These are phyloP conservation scores for Carapus acus DNA, from an alignment of 2,797 vertebrate species.

Conservation along the genomic window DNA sequence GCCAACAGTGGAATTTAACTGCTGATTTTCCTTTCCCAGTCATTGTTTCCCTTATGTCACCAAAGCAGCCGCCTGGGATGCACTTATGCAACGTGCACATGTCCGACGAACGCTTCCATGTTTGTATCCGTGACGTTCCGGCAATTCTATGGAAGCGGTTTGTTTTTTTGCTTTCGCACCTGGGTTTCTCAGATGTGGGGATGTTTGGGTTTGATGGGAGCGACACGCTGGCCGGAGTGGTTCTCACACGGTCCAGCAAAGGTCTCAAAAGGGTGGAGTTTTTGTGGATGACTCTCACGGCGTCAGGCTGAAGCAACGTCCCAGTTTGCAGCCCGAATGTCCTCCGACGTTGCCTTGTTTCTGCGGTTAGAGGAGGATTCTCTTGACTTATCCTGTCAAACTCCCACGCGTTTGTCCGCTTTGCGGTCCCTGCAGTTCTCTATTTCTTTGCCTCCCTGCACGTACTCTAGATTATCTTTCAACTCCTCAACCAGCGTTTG, in stretches of 20 bases:
- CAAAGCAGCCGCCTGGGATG: slow-evolving; percentile 24
- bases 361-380: neutral
- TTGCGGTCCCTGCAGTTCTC: too few relatives aligned
- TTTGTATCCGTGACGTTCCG: too few relatives aligned
- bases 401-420: neutral
- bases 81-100: slow-evolving; percentile 32
- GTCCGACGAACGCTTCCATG: slow-evolving; percentile 16
- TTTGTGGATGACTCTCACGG: neutral
- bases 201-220: slow-evolving; percentile 2
- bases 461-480: too few relatives aligned
- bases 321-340: slow-evolving; percentile 5
- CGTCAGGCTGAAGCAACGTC: neutral
- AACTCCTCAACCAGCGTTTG: too few relatives aligned
- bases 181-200: too few relatives aligned
- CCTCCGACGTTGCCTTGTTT: neutral
- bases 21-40: slow-evolving; percentile 25
- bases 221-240: slow-evolving; percentile 10
- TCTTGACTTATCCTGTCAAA: neutral
- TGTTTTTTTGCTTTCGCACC: too few relatives aligned
- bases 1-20: slow-evolving; percentile 23
- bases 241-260: too few relatives aligned
- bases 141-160: too few relatives aligned
- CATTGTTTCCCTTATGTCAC: slow-evolving; percentile 42
- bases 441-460: too few relatives aligned
- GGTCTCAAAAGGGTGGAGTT: neutral